Evolutionary conservation across 2,888 invertebrate species (phyloP).

Genomic region (Epinotia brunnichana): DNA sequence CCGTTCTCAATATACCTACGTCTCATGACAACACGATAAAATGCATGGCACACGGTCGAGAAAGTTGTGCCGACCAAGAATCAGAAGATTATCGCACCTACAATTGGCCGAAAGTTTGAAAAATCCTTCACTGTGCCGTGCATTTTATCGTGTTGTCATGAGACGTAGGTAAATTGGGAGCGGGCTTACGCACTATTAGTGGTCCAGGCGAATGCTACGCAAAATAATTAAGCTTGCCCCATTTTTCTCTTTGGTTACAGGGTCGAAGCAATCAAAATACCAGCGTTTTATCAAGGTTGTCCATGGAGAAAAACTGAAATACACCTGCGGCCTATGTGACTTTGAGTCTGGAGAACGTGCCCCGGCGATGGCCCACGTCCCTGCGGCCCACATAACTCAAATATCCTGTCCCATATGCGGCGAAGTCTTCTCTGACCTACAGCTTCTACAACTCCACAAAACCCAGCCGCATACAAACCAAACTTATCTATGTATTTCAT

Average conservation of each 20-base stretch:
- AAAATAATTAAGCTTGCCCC: too few relatives aligned
- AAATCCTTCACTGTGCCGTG: too few relatives aligned
- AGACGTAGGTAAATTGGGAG: too few relatives aligned
- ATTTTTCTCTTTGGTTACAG: neutral
- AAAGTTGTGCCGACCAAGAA: too few relatives aligned
- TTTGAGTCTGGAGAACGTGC: neutral
- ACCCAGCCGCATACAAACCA: constrained; percentile 7
- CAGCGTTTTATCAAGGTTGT: neutral
- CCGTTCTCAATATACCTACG: too few relatives aligned
- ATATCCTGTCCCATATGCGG: constrained; percentile 16
- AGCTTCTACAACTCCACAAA: neutral
- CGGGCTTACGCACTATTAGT: too few relatives aligned
- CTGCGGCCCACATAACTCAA: neutral
- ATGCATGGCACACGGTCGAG: too few relatives aligned
- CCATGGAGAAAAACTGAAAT: neutral
- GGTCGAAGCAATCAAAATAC: neutral
- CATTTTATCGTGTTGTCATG: too few relatives aligned
- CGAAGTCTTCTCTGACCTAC: neutral
- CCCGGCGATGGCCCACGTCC: neutral
- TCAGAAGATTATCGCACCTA: too few relatives aligned
- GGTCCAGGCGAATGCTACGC: too few relatives aligned
- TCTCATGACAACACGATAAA: too few relatives aligned
- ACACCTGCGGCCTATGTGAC: constrained; percentile 1
- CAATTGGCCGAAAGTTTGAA: too few relatives aligned
- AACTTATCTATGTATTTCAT: neutral